Base-by-base conservation (phyloP, 2,113 vertebrate genomes). In the Oceanites oceanicus region DNA sequence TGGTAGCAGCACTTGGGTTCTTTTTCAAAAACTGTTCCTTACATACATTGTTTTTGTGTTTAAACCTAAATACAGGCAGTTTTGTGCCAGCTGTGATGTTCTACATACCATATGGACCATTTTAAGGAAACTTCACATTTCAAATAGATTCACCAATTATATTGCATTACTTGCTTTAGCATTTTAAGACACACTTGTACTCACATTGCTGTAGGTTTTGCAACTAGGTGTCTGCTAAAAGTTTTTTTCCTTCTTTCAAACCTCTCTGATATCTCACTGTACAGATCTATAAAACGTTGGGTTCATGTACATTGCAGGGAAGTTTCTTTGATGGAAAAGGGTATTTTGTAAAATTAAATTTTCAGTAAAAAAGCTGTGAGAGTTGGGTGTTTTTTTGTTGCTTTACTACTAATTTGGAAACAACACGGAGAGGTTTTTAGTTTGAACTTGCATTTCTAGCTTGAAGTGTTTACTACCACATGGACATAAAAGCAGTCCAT, bases 291-390 rank as follows among this genome's bases (percentile, higher is more conserved):
- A 93, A 92, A 95, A 94, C 40, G 36, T 95, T 74, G 70, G 75
- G 68, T 97, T 90, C 91, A 30, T 82, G 91, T 96, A 93, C 88
- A 94, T 96, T 94, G 71, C 88, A 94, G 96, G 95, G 93, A 97
- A 91, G 95, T 96, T 96, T 96, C 97, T 98, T 97, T 97, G 96
- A 96, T 97, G 95, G 96, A 97, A 97, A 97, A 97, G 82, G 91
- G 95, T 97, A 97, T 98, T 98, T 98, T 98, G 97, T 98, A 98
- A 98, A 97, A 98, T 96, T 70, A 95, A 98, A 98, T 98, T 98
- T 97, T 96, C 75, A 97, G 97, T 97, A 98, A 98, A 98, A 97
- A 95, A 97, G 95, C 97, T 97, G 96, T 97, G 94, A 92, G 98
- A 97, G 87, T 94, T 27, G 40, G 71, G 91, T 89, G 81, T 16